phyloP scores from a whole-genome alignment of 2,888 invertebrate species.

The Apodemia duryi region DNA sequence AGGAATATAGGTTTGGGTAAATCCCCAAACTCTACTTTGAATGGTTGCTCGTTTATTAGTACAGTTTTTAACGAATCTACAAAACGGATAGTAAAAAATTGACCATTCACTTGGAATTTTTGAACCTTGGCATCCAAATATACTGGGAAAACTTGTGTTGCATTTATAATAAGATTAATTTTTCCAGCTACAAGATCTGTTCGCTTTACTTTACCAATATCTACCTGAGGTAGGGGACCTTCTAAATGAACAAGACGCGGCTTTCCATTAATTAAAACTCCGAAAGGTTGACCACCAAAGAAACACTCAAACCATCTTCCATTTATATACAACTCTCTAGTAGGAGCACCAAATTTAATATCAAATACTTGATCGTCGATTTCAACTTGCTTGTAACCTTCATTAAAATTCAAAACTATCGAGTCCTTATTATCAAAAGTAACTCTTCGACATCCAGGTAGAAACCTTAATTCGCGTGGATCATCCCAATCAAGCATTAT shows the following conservation, averaged over 20 bases:
- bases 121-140: constrained; percentile 92
- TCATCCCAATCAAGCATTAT: constrained; percentile 92
- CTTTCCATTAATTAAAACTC: constrained; percentile 88
- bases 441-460: constrained; percentile 87
- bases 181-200: constrained; percentile 91
- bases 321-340: constrained; percentile 94
- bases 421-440: constrained; percentile 88
- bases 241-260: constrained; percentile 89
- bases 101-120: constrained; percentile 85
- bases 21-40: constrained; percentile 90
- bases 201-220: constrained; percentile 88
- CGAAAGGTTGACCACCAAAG: constrained; percentile 93
- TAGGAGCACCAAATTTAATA: constrained; percentile 94
- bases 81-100: constrained; percentile 87
- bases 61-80: constrained; percentile 88
- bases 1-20: constrained; percentile 87
- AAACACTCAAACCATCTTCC: constrained; percentile 94
- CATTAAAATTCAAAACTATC: constrained; percentile 81
- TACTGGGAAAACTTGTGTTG: constrained; percentile 86
- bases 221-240: constrained; percentile 96
- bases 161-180: constrained; percentile 91
- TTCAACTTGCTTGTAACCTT: constrained; percentile 85
- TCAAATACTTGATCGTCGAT: constrained; percentile 86
- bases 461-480: constrained; percentile 91
- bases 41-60: constrained; percentile 87